phyloP scores from a whole-genome alignment of 2,797 vertebrate species.

The Ctenopoma kingsleyae region DNA sequence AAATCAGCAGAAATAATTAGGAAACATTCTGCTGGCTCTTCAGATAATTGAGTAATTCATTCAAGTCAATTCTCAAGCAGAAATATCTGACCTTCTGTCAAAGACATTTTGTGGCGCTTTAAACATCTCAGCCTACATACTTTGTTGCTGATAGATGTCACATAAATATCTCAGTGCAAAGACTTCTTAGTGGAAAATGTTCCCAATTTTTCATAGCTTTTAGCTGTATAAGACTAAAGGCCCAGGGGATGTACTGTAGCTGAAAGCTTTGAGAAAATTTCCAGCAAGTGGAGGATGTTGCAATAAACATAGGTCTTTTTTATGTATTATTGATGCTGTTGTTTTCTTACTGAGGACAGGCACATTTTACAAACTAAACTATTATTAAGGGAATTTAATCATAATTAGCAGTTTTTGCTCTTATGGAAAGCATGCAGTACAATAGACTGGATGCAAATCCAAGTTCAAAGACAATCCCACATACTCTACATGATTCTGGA shows the following conservation, averaged over 20 bases:
- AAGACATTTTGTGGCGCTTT: not conserved
- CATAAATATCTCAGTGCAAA: not conserved
- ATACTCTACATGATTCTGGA: not conserved
- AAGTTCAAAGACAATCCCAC: not conserved
- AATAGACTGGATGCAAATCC: not conserved
- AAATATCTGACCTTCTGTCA: too few species aligned
- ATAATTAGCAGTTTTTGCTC: not conserved
- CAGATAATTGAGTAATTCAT: not conserved
- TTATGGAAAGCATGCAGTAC: not conserved
- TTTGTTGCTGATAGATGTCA: not conserved
- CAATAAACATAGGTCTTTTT: not conserved
- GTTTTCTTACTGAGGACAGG: not conserved
- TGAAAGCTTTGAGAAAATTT: not conserved
- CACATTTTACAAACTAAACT: not conserved
- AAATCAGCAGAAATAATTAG: not conserved
- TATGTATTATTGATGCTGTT: too few species aligned
- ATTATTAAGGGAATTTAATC: not conserved
- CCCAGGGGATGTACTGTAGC: not conserved
- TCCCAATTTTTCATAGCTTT: too few species aligned
- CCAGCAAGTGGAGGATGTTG: not conserved
- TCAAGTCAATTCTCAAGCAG: not conserved
- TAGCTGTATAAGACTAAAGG: too few species aligned
- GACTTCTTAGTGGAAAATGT: not conserved
- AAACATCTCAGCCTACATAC: not conserved
- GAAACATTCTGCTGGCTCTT: not conserved